Percentiles rank a stretch among this genome's conserved stretches.
Evolutionary conservation across 2,888 invertebrate genomes (phyloP).

Genomic region (Sturmia bella): DNA sequence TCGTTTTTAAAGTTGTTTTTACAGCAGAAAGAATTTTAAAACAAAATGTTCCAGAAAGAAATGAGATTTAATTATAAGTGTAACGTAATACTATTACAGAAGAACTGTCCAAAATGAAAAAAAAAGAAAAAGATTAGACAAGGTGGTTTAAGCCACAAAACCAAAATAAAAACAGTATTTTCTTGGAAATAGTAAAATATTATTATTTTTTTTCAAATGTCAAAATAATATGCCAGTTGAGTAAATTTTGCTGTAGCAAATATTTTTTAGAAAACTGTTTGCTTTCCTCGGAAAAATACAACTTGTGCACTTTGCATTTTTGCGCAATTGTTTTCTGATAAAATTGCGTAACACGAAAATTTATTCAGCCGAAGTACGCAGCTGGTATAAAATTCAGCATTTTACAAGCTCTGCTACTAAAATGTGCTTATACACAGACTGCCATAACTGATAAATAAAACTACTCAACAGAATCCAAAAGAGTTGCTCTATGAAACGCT

Average conservation of each 20-base stretch:
- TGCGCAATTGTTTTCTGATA: too few relatives aligned
- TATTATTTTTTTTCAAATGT: background rate
- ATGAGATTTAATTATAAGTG: conserved; percentile 60
- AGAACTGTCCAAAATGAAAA: conserved; percentile 12
- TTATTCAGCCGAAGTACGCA: too few relatives aligned
- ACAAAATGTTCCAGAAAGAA: conserved; percentile 24
- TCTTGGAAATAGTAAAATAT: background rate
- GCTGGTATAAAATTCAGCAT: too few relatives aligned
- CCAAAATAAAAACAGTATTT: conserved; percentile 5
- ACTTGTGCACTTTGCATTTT: too few relatives aligned
- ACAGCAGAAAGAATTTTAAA: conserved; percentile 57
- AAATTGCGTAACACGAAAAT: too few relatives aligned
- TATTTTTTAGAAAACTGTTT: too few relatives aligned
- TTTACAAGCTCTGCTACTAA: too few relatives aligned
- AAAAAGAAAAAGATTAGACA: conserved; percentile 47
- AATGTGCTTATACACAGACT: too few relatives aligned
- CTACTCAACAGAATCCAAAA: too few relatives aligned
- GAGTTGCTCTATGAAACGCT: too few relatives aligned
- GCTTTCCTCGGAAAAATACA: too few relatives aligned
- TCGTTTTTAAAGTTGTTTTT: conserved; percentile 64
- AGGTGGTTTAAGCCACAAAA: conserved; percentile 45
- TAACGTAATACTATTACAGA: conserved; percentile 50
- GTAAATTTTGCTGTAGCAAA: background rate
- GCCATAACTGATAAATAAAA: too few relatives aligned
- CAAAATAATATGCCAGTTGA: background rate